Conservation (phyloP, 2,797 vertebrate genomes). For the Heliangelus exortis region DNA sequence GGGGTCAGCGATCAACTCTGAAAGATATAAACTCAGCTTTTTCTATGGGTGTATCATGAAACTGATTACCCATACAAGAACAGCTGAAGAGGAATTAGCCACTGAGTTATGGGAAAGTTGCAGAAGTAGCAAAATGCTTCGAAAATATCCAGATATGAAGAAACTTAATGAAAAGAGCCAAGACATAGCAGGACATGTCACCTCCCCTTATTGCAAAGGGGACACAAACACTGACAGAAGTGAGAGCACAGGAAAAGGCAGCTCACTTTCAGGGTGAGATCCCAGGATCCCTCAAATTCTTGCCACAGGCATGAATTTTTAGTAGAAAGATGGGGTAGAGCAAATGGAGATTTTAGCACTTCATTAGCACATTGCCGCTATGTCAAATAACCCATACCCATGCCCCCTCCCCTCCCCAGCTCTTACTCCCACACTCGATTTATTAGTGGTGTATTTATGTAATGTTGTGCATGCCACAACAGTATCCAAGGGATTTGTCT, state of each 20-base stretch:
- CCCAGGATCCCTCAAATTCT: background rate
- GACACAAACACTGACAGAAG: background rate
- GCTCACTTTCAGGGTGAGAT: background rate
- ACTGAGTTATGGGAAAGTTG: background rate
- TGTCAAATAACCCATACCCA: background rate
- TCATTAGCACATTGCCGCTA: background rate
- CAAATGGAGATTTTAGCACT: background rate
- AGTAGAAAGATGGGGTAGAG: background rate
- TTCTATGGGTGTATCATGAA: conserved; percentile 6
- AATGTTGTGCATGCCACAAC: background rate
- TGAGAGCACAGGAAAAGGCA: background rate
- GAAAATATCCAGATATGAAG: background rate
- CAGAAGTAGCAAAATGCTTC: background rate
- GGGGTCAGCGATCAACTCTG: background rate
- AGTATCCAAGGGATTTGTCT: background rate
- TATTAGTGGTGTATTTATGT: background rate
- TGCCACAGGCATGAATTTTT: conserved; percentile 4
- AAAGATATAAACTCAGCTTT: conserved; percentile 13
- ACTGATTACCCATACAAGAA: background rate
- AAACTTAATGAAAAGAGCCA: background rate
- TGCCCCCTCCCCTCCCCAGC: background rate
- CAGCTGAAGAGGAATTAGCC: background rate
- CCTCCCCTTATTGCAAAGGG: background rate
- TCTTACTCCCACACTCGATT: background rate
- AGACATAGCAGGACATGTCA: background rate